Conservation (phyloP, 2,797 vertebrate species). For the Phoeniculus purpureus region DNA sequence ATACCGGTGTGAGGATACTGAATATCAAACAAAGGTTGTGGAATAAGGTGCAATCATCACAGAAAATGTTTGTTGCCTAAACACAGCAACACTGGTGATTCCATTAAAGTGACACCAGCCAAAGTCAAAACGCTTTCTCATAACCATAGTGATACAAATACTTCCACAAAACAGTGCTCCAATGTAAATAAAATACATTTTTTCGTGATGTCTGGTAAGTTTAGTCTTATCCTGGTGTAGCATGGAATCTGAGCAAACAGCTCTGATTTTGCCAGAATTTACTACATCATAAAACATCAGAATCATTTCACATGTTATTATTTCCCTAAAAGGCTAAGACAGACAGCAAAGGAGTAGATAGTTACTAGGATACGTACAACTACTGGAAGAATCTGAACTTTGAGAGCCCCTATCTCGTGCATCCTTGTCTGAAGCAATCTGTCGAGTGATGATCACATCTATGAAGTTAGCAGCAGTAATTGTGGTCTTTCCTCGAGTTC, state of each 20-base stretch:
- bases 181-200: not conserved
- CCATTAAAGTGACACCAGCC: not conserved
- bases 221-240: not conserved
- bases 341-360: constrained; percentile 59
- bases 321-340: constrained; percentile 37
- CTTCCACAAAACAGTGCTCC: not conserved
- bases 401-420: constrained; percentile 92
- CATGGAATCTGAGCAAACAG: not conserved
- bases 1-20: constrained; percentile 92
- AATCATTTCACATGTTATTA: not conserved
- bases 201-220: not conserved
- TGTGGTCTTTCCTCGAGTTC: constrained; percentile 96
- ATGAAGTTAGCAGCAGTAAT: constrained; percentile 99
- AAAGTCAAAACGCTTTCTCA: not conserved
- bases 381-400: constrained; percentile 96
- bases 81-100: not conserved
- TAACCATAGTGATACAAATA: not conserved
- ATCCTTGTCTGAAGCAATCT: constrained; percentile 98
- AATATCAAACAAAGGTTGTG: constrained; percentile 26
- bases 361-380: constrained; percentile 85
- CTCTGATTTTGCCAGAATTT: not conserved
- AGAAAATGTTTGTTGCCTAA: not conserved
- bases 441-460: constrained; percentile 98
- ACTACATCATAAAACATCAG: not conserved
- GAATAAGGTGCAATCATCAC: not conserved